Conservation (phyloP, 2,113 vertebrate species). For the Proterorhinus semilunaris region DNA sequence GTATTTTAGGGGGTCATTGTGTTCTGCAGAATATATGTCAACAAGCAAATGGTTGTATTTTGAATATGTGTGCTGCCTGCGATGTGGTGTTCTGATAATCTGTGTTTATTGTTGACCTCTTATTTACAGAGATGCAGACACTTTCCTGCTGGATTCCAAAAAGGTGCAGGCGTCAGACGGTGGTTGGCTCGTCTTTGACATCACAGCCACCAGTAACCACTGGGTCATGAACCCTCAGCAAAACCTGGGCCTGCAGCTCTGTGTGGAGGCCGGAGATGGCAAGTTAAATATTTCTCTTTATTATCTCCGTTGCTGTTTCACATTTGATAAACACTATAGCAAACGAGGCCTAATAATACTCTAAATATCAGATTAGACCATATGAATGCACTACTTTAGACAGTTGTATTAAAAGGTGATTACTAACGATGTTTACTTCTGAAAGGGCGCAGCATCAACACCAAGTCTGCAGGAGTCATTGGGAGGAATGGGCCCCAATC, state of each 20-base stretch:
- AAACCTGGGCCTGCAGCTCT: constrained; percentile 95
- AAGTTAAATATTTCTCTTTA: constrained; percentile 57
- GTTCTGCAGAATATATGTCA: background rate
- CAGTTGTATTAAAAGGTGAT: constrained; percentile 13
- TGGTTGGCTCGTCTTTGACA: constrained; percentile 97
- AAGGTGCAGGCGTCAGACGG: constrained; percentile 88
- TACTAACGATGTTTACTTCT: constrained; percentile 7
- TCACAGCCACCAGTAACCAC: constrained; percentile 97
- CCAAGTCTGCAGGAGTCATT: constrained; percentile 92
- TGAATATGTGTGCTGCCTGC: background rate
- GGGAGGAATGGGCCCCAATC: constrained; percentile 94
- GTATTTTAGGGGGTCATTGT: no score
- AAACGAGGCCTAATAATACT: no score
- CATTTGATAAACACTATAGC: no score
- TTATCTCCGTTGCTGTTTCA: no score
- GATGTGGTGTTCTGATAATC: background rate
- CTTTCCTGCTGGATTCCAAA: constrained; percentile 90
- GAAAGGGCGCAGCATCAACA: constrained; percentile 90
- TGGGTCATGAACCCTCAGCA: constrained; percentile 98
- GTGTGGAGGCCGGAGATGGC: constrained; percentile 92
- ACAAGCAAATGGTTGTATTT: background rate
- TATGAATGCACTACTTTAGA: background rate
- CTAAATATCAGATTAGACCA: background rate
- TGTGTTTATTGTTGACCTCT: constrained; percentile 9
- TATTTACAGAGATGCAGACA: constrained; percentile 87